phyloP scores from a whole-genome alignment of 2,113 vertebrate genomes.

The Phylloscopus trochilus region DNA sequence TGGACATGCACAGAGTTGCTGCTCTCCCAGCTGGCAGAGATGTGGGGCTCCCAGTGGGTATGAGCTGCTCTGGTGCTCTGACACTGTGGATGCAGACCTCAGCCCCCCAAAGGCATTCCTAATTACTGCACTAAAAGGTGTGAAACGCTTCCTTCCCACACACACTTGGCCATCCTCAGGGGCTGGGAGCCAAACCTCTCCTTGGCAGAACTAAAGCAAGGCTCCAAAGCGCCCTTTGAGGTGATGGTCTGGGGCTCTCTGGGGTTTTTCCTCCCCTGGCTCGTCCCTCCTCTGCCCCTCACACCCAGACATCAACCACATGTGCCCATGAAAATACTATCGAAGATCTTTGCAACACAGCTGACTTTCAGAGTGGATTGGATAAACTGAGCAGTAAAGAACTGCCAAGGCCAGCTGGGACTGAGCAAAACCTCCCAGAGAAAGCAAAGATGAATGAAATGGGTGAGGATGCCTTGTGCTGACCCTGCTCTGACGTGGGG shows the following conservation, averaged over 20 bases:
- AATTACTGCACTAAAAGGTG: not conserved
- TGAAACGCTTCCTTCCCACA: not conserved
- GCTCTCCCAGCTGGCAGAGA: not conserved
- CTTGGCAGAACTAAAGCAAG: not conserved
- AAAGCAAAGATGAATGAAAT: accelerated
- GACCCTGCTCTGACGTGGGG: accelerated
- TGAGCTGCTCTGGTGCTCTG: accelerated
- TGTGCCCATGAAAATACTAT: not conserved
- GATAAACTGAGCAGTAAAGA: not conserved
- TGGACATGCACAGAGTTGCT: accelerated
- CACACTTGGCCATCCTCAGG: not conserved
- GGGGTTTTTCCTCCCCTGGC: not conserved
- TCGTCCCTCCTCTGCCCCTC: not conserved
- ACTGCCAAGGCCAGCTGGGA: not conserved
- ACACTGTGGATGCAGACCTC: not conserved
- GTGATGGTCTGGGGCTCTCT: not conserved
- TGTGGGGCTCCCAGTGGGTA: accelerated
- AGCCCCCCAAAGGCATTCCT: not conserved
- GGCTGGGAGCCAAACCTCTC: not conserved
- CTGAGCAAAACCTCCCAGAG: not conserved
- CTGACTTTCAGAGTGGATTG: accelerated
- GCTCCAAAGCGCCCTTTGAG: accelerated
- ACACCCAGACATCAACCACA: not conserved
- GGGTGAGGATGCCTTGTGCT: not conserved
- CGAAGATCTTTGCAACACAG: not conserved